phyloP scores from a whole-genome alignment of 2,113 vertebrate species.

The Typhlomys cinereus region DNA sequence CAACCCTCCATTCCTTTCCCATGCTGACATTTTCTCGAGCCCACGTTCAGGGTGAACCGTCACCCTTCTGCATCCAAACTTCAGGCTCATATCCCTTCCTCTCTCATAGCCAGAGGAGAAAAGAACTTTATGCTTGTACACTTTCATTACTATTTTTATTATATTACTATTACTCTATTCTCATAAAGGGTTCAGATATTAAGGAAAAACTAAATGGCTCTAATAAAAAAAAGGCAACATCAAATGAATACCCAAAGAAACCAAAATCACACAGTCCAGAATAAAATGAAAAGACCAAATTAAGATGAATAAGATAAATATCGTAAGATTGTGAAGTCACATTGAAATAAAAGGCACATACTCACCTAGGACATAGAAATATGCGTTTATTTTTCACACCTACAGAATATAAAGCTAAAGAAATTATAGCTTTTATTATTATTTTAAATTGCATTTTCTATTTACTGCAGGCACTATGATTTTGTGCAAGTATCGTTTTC shows the following conservation, averaged over 20 bases:
- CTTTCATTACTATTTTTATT: background rate
- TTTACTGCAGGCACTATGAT: background rate
- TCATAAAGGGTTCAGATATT: no score
- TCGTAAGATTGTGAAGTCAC: background rate
- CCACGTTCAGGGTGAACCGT: no score
- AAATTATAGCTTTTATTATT: background rate
- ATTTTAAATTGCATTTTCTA: background rate
- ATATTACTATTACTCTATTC: no score
- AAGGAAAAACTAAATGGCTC: no score
- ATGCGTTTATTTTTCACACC: slow-evolving; percentile 37
- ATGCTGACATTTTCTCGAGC: no score
- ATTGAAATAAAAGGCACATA: slow-evolving; percentile 3
- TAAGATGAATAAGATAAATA: background rate
- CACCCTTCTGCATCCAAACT: no score
- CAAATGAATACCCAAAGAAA: background rate
- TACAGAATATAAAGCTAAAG: background rate
- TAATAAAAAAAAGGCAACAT: slow-evolving; percentile 4
- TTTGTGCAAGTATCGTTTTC: background rate
- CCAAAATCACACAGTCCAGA: background rate
- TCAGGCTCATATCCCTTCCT: no score
- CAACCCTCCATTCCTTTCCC: no score
- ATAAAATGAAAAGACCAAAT: slow-evolving; percentile 6
- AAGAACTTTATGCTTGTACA: background rate
- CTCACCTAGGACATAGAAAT: background rate
- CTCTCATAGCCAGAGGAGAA: no score